These are phyloP conservation scores for Ryuthela nishihirai DNA, from an alignment of 2,888 invertebrate species.

Conservation along the genomic window DNA sequence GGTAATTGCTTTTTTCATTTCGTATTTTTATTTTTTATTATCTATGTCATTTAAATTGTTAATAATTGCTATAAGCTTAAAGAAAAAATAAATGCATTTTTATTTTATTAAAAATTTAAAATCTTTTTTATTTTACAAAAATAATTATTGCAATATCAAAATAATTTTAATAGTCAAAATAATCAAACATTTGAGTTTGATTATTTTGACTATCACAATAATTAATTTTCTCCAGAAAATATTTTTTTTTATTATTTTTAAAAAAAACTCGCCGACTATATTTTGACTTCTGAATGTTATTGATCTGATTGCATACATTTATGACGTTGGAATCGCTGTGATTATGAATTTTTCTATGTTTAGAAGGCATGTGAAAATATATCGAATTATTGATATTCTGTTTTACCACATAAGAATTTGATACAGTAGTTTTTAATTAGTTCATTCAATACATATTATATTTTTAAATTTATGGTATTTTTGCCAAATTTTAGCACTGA, in stretches of 20 bases:
- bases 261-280: no score
- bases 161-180: not conserved
- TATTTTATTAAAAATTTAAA: not conserved
- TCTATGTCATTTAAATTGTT: no score
- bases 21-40: no score
- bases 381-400: not conserved
- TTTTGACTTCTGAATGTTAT: no score
- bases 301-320: no score
- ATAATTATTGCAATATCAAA: no score
- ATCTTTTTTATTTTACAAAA: no score
- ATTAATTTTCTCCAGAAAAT: not conserved
- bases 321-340: no score
- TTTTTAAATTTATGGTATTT: slow-evolving; percentile 3
- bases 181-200: not conserved
- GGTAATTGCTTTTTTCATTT: slow-evolving; percentile 57
- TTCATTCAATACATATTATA: not conserved
- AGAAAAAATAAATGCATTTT: not conserved
- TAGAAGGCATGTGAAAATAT: not conserved
- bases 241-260: not conserved
- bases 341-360: no score
- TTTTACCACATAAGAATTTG: no score
- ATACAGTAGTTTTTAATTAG: no score
- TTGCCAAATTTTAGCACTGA: slow-evolving; percentile 64
- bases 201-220: not conserved
- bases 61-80: not conserved